These are phyloP conservation scores for Drosophila navojoa DNA, from an alignment of 1,140 invertebrate species.

Conservation along the genomic window DNA sequence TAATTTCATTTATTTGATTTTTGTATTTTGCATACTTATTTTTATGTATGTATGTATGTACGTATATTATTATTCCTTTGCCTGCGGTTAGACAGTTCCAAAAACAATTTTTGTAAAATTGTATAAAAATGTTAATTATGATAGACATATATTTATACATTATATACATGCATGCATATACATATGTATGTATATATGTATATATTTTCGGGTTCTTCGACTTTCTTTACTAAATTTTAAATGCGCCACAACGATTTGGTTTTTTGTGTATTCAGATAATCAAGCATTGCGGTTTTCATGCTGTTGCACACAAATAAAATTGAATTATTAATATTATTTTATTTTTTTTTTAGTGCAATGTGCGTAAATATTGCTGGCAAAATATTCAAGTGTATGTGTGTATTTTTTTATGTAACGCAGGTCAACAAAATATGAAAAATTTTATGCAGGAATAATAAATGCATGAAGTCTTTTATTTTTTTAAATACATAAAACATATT, in stretches of 20 bases:
- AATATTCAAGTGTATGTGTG: background rate
- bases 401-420: background rate
- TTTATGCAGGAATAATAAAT: too few relatives aligned
- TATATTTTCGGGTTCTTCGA: slow-evolving; percentile 1
- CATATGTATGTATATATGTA: background rate
- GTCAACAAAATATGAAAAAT: too few relatives aligned
- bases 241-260: slow-evolving; percentile 22
- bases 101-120: slow-evolving; percentile 15
- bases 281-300: slow-evolving; percentile 58
- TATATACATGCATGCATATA: slow-evolving; percentile 2
- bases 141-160: background rate
- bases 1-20: slow-evolving; percentile 61
- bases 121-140: slow-evolving; percentile 18
- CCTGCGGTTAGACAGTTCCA: slow-evolving; percentile 26
- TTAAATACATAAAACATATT: background rate
- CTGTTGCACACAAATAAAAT: slow-evolving; percentile 12
- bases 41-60: slow-evolving; percentile 7
- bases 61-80: slow-evolving; percentile 16
- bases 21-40: slow-evolving; percentile 54
- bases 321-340: background rate
- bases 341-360: slow-evolving; percentile 12
- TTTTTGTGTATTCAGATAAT: slow-evolving; percentile 10
- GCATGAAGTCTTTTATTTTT: background rate
- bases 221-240: slow-evolving; percentile 11
- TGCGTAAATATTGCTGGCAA: background rate